phyloP scores from a whole-genome alignment of 1,140 invertebrate species.

The Ditylenchus dipsaci region DNA sequence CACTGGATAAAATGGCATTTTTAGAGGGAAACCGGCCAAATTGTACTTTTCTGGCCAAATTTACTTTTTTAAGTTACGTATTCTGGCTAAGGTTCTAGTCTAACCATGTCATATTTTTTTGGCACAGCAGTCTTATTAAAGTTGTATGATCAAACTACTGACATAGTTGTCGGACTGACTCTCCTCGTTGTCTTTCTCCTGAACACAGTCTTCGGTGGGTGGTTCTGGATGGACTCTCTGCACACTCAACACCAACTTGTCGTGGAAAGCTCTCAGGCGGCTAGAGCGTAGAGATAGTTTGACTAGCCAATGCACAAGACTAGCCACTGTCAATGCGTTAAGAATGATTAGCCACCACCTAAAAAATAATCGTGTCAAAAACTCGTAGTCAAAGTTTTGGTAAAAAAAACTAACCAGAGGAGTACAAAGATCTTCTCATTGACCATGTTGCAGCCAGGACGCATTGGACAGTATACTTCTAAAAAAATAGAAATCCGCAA shows the following conservation, averaged over 20 bases:
- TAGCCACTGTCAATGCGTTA: neutral
- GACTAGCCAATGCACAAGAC: neutral
- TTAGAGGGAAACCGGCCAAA: too few relatives aligned
- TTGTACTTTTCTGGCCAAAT: too few relatives aligned
- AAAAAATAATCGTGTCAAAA: conserved; percentile 6
- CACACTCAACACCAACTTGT: conserved; percentile 3
- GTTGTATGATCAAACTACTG: too few relatives aligned
- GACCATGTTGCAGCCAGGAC: conserved; percentile 52
- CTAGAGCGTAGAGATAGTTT: neutral
- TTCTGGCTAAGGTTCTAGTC: too few relatives aligned
- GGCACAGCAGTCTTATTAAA: too few relatives aligned
- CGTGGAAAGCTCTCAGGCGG: neutral
- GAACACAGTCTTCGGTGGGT: neutral
- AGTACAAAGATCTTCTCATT: conserved; percentile 50
- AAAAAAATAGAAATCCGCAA: neutral
- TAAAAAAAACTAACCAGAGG: conserved; percentile 44
- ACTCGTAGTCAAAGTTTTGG: conserved; percentile 16
- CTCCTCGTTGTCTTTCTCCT: neutral
- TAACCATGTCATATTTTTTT: too few relatives aligned
- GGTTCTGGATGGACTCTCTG: neutral
- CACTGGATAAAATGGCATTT: too few relatives aligned
- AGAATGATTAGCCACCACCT: neutral
- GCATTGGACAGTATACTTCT: conserved; percentile 45
- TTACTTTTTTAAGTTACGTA: too few relatives aligned
- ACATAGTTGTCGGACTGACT: too few relatives aligned